phyloP scores from a whole-genome alignment of 2,113 vertebrate species.

The Crypturellus undulatus region DNA sequence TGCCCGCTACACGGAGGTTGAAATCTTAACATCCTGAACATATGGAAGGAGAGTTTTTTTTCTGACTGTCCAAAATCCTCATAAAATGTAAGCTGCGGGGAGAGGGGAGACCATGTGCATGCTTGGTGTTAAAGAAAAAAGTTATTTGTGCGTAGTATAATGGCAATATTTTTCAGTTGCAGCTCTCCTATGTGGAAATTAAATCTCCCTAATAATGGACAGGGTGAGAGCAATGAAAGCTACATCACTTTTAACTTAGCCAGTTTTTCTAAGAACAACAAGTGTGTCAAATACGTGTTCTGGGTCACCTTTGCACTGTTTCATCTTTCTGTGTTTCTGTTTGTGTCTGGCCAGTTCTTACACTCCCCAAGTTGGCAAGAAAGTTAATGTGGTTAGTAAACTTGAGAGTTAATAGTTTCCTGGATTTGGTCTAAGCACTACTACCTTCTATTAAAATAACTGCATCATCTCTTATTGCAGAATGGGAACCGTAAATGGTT shows the following conservation, averaged over 20 bases:
- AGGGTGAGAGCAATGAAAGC: background rate
- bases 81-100: slow-evolving; percentile 51
- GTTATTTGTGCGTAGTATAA: slow-evolving; percentile 37
- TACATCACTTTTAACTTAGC: background rate
- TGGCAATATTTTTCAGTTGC: slow-evolving; percentile 39
- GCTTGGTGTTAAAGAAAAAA: slow-evolving; percentile 35
- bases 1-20: slow-evolving; percentile 56
- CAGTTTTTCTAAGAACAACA: slow-evolving; percentile 24
- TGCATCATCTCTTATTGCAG: slow-evolving; percentile 18
- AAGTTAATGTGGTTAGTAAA: background rate
- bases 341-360: background rate
- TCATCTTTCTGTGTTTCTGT: background rate
- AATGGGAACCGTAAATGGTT: background rate
- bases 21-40: slow-evolving; percentile 59
- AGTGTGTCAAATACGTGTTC: background rate
- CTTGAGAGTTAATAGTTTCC: background rate
- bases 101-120: slow-evolving; percentile 57
- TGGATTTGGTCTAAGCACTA: background rate
- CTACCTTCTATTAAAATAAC: slow-evolving; percentile 6
- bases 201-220: background rate
- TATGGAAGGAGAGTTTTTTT: slow-evolving; percentile 49
- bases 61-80: slow-evolving; percentile 51
- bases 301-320: background rate
- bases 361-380: background rate
- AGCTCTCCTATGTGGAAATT: slow-evolving; percentile 8